phyloP scores from a whole-genome alignment of 2,113 vertebrate species.

The Copsychus sechellarum region DNA sequence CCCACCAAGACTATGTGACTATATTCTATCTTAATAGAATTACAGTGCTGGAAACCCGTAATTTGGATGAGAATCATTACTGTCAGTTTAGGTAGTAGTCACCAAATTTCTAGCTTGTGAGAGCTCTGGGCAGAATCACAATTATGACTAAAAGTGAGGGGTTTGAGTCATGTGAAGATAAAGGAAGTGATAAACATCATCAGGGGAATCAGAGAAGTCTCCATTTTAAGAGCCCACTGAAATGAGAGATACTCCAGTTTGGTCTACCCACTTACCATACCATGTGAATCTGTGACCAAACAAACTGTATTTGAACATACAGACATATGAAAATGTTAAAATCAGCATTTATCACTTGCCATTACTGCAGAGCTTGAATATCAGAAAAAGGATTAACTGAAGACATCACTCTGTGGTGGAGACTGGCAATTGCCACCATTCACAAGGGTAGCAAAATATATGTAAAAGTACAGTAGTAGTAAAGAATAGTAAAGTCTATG shows the following conservation, averaged over 20 bases:
- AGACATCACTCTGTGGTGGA: background rate
- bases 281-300: background rate
- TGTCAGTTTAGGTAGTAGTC: background rate
- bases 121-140: background rate
- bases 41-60: background rate
- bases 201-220: background rate
- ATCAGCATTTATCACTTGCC: background rate
- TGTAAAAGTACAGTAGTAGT: background rate
- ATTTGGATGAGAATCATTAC: background rate
- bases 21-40: background rate
- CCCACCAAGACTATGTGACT: background rate
- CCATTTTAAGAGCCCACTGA: background rate
- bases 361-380: background rate
- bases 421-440: background rate
- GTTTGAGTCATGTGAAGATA: background rate
- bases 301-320: background rate
- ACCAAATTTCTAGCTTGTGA: background rate
- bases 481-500: background rate
- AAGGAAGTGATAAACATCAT: background rate
- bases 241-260: background rate
- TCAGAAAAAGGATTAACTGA: background rate
- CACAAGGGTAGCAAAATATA: background rate
- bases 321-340: background rate
- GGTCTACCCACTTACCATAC: background rate
- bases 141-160: background rate